Evolutionary conservation across 1,140 invertebrate species (phyloP).

Genomic region (Muscidifurax raptorellus): DNA sequence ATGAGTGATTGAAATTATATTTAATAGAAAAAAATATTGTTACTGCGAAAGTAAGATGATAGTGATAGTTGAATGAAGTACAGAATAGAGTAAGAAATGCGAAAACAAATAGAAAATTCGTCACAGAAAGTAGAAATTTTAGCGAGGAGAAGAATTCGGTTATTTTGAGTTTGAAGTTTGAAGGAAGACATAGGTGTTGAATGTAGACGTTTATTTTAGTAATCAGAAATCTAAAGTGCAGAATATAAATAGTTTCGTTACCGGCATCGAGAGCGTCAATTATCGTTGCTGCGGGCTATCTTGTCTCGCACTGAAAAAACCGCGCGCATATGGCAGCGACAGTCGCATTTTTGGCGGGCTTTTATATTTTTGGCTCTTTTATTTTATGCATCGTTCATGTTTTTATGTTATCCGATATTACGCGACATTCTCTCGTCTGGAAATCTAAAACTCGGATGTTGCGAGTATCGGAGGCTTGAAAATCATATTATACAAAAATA

Average conservation of each 20-base stretch:
- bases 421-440: conserved; percentile 54
- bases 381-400: conserved; percentile 52
- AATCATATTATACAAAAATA: neutral
- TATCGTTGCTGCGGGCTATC: conserved; percentile 53
- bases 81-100: neutral
- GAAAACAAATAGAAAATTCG: neutral
- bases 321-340: conserved; percentile 55
- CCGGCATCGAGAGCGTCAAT: conserved; percentile 12
- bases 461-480: too few relatives aligned
- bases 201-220: conserved; percentile 26
- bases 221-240: conserved; percentile 45
- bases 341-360: conserved; percentile 73
- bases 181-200: conserved; percentile 49
- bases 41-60: neutral
- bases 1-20: neutral
- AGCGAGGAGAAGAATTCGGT: conserved; percentile 15
- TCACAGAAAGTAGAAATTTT: neutral
- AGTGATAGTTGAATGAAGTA: neutral
- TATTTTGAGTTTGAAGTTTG: conserved; percentile 29
- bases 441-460: neutral
- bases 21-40: neutral
- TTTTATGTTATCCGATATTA: conserved; percentile 12
- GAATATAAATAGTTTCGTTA: conserved; percentile 52
- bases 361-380: conserved; percentile 76
- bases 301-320: conserved; percentile 65